Evolutionary conservation across 2,888 invertebrate species (phyloP), one percentile per base, ranked within the genome.

Genomic region (Drosophila hawaiiensis): DNA sequence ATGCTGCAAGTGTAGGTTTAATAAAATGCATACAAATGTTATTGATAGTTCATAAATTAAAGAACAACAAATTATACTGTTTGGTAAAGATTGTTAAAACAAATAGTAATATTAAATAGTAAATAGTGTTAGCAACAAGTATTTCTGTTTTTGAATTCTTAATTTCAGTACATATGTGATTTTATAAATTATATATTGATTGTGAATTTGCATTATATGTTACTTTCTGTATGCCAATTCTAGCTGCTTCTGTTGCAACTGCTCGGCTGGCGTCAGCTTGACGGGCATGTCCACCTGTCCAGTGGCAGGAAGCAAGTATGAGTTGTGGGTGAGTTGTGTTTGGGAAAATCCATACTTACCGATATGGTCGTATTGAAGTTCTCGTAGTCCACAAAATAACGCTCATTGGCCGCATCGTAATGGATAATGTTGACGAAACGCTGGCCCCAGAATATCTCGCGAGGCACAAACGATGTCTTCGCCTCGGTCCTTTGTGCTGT

Each of bases 361-460:
- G 92, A 91, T 64, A 92, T 90, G n/a, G 93, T 93, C 5, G 92
- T 89, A 71, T 93, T 93, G 33, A 93, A 93, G 72, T 92, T 91
- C 33, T 90, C 89, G 68, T 92, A 92, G 78, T 93, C 92, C 22
- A 93, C 92, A 31, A 93, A 78, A 89, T 96, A 96, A 16, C 95
- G 95, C 80, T 95, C 95, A 75, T 95, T 95, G 78, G 94, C 94
- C 31, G 84, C 84, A 80, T 93, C 92, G 68, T 93, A 95, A 94
- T 94, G 94, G 2, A 97, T 94, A 4, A 97, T 94, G 69, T 96
- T 96, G 83, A 95, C 95, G 92, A 97, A 97, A 19, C 96, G 94
- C 92, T 97, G 96, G 3, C 97, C 97, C 97, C 97, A 98, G 56
- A 96, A 95, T 58, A 98, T 96, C 93, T 98, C 97, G 63, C 95